A percentile compares a stretch with the other conserved stretches of the same genome.
Conservation (phyloP, 2,113 vertebrate species). For the Trogon surrucura region DNA sequence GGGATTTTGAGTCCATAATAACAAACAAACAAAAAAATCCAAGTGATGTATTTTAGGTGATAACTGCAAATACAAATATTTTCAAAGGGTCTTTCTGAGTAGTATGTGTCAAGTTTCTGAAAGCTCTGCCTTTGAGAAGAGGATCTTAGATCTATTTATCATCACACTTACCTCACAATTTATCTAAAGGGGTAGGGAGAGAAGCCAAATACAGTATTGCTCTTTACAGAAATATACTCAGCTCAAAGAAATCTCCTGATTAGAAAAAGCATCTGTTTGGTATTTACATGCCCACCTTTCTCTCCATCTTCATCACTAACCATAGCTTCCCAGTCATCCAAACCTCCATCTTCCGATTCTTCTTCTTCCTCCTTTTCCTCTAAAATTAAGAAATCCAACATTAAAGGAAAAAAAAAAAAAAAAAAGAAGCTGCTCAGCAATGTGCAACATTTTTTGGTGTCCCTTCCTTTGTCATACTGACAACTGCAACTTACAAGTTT, state of each 20-base stretch:
- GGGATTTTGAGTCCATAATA: background rate
- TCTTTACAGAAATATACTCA: background rate
- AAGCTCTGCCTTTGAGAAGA: background rate
- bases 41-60: background rate
- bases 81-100: background rate
- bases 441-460: background rate
- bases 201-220: background rate
- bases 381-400: constrained; percentile 41
- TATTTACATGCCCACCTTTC: constrained; percentile 70
- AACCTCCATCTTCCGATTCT: constrained; percentile 77
- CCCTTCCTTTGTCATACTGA: background rate
- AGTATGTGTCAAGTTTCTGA: background rate
- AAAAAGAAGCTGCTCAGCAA: background rate
- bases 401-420: background rate
- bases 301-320: constrained; percentile 91
- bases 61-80: background rate
- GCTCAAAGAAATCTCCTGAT: background rate
- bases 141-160: background rate
- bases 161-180: background rate
- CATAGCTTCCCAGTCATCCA: constrained; percentile 98
- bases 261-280: background rate
- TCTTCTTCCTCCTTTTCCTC: constrained; percentile 81
- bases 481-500: background rate
- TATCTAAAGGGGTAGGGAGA: background rate
- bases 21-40: background rate